Evolutionary conservation across 2,113 vertebrate genomes (phyloP).

Genomic region (Silurus meridionalis): DNA sequence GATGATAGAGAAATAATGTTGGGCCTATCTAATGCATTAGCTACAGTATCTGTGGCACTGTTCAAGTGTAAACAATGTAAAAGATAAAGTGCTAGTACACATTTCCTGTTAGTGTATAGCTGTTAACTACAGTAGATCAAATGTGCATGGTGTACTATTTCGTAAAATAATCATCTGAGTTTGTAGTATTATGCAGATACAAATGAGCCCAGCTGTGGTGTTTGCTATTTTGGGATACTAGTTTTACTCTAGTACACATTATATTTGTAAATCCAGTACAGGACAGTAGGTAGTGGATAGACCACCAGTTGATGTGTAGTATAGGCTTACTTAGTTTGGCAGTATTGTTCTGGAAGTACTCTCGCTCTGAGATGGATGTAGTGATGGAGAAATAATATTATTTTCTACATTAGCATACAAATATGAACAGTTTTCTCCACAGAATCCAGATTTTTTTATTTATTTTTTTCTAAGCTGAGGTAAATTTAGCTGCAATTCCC

Average conservation of each 20-base stretch:
- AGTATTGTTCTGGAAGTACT: neutral
- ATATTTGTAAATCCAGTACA: neutral
- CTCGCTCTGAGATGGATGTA: neutral
- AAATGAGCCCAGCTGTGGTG: neutral
- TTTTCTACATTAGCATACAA: neutral
- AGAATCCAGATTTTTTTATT: neutral
- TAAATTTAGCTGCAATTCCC: slow-evolving; percentile 61
- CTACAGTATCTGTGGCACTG: no score
- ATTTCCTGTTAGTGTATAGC: neutral
- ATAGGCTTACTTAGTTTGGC: neutral
- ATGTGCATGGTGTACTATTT: neutral
- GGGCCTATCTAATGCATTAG: no score
- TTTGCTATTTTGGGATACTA: neutral
- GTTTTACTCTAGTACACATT: neutral
- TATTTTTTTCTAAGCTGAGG: neutral
- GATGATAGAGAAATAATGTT: no score
- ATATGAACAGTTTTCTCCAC: neutral
- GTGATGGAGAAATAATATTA: neutral
- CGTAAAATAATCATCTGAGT: neutral
- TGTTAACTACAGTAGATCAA: neutral
- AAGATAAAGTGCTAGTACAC: neutral
- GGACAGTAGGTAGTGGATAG: no score
- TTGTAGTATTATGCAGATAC: neutral
- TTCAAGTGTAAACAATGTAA: no score
- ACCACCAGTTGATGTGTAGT: neutral